Evolutionary conservation across 2,797 vertebrate genomes (phyloP), one percentile per base, ranked within the genome.

Genomic region (Chelmon rostratus): DNA sequence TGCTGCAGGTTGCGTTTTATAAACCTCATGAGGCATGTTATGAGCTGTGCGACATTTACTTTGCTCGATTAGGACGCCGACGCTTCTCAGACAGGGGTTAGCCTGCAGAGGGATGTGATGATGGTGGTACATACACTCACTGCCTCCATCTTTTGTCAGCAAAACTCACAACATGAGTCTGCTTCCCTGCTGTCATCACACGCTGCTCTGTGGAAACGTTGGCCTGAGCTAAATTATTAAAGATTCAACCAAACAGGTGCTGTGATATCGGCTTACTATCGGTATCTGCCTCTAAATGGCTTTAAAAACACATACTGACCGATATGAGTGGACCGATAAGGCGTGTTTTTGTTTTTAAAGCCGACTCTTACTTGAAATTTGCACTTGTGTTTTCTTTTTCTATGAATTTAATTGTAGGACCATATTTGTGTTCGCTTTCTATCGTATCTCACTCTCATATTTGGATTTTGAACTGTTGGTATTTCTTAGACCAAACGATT

Each of bases 231-330:
- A 1, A 8, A 25, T 33, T 7, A 35, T 56, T 19, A 18, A 31
- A 40, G 8, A 38, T 25, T 40, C 19, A 65, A 19, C 33, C 40
- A 7, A n/a, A 56, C 54, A 67, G 15, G 44, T 38, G 70, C 25
- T 11, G 19, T 44, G 28, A 49, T 38, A 65, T 73, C 42, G 10
- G 19, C 35, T 10, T 31, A 1, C 0, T 63, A 47, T 78, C 42
- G 35, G 57, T 52, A 46, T 19, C 2, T 84, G 37, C 2, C 49
- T 56, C 13, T 18, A 21, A 50, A 72, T 68, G 31, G 28, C n/a
- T 44, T 33, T 12, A 40, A 25, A 57, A 23, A 68, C 67, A 1
- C 50, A 67, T 62, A 75, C 35, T 18, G 3, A 8, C 21, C 52
- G 28, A 61, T 61, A 44, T 63, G 19, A 19, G 18, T 21, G 16